Conservation (phyloP, 2,888 invertebrate genomes). For the Harpalus rufipes region DNA sequence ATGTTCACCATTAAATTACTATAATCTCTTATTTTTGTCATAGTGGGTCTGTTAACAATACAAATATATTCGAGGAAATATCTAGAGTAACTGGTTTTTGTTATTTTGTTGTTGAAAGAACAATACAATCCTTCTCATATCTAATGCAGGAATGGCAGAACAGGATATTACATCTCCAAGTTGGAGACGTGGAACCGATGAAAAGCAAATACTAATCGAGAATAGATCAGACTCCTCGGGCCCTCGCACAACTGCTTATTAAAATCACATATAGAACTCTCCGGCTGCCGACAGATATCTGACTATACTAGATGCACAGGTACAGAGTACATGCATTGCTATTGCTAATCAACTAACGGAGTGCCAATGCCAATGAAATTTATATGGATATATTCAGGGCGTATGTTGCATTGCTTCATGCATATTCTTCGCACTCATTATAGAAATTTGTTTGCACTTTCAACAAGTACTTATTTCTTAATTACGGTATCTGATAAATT, state of each 20-base stretch:
- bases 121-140: not conserved
- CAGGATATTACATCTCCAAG: slow-evolving; percentile 19
- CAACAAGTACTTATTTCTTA: not conserved
- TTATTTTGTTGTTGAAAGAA: slow-evolving; percentile 3
- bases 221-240: slow-evolving; percentile 57
- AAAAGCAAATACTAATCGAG: slow-evolving; percentile 64
- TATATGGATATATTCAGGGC: slow-evolving; percentile 32
- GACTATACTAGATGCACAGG: slow-evolving; percentile 1
- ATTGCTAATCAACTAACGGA: slow-evolving; percentile 40
- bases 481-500: not conserved
- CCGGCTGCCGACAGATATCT: slow-evolving; percentile 35
- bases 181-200: slow-evolving; percentile 45
- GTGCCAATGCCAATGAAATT: slow-evolving; percentile 43
- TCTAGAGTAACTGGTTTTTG: not conserved
- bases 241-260: slow-evolving; percentile 60
- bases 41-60: not conserved
- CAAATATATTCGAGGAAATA: not conserved
- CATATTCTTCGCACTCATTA: slow-evolving; percentile 23
- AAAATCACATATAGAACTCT: slow-evolving; percentile 60
- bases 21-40: too few relatives aligned
- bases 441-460: slow-evolving; percentile 22
- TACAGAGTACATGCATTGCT: slow-evolving; percentile 10
- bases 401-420: slow-evolving; percentile 31
- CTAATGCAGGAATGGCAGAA: slow-evolving; percentile 36
- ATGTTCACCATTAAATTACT: too few relatives aligned